Evolutionary conservation across 2,888 invertebrate species (phyloP), one percentile per base, ranked within the genome.

Genomic region (Ecliptopera silaceata): DNA sequence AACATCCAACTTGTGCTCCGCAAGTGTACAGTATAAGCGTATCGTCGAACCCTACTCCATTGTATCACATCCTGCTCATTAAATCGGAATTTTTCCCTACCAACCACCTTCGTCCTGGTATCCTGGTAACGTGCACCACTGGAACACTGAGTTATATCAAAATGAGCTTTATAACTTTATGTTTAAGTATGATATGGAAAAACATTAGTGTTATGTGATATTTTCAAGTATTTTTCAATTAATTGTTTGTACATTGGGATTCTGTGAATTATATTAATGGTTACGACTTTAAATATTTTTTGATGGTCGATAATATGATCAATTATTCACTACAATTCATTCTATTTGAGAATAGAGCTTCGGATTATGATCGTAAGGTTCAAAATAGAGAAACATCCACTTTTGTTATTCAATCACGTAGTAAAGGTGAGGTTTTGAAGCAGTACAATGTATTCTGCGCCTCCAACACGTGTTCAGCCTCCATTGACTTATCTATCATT

Each of bases 41-140:
- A 60, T 52, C 56, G 42, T 17, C 47, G 52, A 42, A 53, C 72
- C 71, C 71, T 72, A 41, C 47, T 54, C 47, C 42, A 54, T 47
- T 54, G 53, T 54, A 54, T 71, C 64, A 66, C 68, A 66, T 67
- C 71, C 71, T 48, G 47, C 63, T 76, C 74, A 74, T 78, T 76
- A 73, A 73, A 72, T 68, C 61, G 65, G 47, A 62, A 69, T 76
- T 80, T 75, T 80, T 81, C 76, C 80, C 72, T 76, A 77, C 74
- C 76, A 74, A 74, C 76, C 69, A 61, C 69, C 71, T 70, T 69
- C 69, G 5, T 53, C 46, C 12, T 32, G 22, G 20, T 44, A 15
- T 31, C 17, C 11, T 17, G 10, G 29, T 31, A 13, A 11, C 20
- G 29, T 13, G 31, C 12, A 12, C 20, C 42, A 50, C 48, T 48